These are phyloP conservation scores for Eudorcas thomsonii DNA, from an alignment of 2,113 vertebrate genomes.

Conservation along the genomic window DNA sequence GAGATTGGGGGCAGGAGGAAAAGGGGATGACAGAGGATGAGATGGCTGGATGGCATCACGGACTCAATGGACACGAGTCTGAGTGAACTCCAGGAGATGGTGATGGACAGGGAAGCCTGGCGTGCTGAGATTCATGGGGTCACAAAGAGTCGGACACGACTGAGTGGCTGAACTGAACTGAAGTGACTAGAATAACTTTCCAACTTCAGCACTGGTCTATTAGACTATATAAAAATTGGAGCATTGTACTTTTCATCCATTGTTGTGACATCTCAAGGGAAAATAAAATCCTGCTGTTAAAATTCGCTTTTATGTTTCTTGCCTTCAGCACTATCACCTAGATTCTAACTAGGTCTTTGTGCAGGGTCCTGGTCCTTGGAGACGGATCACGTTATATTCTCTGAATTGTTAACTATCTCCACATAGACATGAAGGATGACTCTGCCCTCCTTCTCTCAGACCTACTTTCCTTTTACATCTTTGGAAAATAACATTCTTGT, in stretches of 20 bases:
- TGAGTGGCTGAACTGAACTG: too few relatives aligned
- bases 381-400: constrained; percentile 29
- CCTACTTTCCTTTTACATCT: constrained; percentile 2
- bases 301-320: not conserved
- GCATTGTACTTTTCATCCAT: not conserved
- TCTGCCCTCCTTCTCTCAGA: not conserved
- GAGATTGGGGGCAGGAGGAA: too few relatives aligned
- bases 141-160: too few relatives aligned
- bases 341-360: constrained; percentile 39
- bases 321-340: not conserved
- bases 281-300: not conserved
- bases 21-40: too few relatives aligned
- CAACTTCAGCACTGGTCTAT: not conserved
- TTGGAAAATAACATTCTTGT: not conserved
- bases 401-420: not conserved
- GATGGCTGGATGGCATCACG: too few relatives aligned
- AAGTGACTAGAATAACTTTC: not conserved
- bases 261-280: not conserved
- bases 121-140: too few relatives aligned
- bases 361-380: not conserved
- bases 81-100: too few relatives aligned
- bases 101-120: too few relatives aligned
- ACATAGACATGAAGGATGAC: constrained; percentile 15
- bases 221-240: constrained; percentile 12
- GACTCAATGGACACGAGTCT: too few relatives aligned